These are phyloP conservation scores for Merluccius polli DNA, from an alignment of 2,797 vertebrate genomes.

Conservation along the genomic window DNA sequence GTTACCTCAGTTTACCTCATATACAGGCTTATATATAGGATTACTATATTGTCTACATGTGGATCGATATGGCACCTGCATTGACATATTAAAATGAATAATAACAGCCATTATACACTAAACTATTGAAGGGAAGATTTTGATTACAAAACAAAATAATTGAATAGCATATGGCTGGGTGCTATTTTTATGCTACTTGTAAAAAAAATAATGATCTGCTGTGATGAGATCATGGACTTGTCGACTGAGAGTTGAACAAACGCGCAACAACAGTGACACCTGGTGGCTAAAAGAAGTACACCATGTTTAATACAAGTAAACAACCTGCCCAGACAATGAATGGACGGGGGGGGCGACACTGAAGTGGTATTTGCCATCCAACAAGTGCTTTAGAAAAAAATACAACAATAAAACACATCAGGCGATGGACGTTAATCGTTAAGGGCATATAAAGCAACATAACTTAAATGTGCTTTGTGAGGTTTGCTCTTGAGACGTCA, in stretches of 20 bases:
- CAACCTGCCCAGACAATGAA: slow-evolving; percentile 52
- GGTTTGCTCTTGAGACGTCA: not conserved
- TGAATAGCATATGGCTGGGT: not conserved
- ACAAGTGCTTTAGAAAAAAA: slow-evolving; percentile 24
- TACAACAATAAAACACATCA: not conserved
- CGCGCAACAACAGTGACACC: slow-evolving; percentile 61
- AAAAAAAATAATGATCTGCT: slow-evolving; percentile 1
- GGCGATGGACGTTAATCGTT: not conserved
- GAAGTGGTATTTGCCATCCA: slow-evolving; percentile 7
- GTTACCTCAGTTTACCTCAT: not conserved
- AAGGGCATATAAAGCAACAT: not conserved
- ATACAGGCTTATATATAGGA: not conserved
- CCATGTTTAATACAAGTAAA: slow-evolving; percentile 39
- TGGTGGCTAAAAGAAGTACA: slow-evolving; percentile 37
- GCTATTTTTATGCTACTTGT: not conserved
- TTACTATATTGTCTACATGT: not conserved
- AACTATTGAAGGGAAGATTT: not conserved
- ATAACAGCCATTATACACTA: not conserved
- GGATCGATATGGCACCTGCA: not conserved
- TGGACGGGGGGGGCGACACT: slow-evolving; percentile 12
- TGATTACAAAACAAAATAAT: not conserved
- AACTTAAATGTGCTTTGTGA: not conserved
- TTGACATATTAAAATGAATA: not conserved
- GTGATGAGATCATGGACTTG: not conserved
- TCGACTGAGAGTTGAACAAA: slow-evolving; percentile 2